phyloP scores from a whole-genome alignment of 2,797 vertebrate genomes.

The Acipenser ruthenus region DNA sequence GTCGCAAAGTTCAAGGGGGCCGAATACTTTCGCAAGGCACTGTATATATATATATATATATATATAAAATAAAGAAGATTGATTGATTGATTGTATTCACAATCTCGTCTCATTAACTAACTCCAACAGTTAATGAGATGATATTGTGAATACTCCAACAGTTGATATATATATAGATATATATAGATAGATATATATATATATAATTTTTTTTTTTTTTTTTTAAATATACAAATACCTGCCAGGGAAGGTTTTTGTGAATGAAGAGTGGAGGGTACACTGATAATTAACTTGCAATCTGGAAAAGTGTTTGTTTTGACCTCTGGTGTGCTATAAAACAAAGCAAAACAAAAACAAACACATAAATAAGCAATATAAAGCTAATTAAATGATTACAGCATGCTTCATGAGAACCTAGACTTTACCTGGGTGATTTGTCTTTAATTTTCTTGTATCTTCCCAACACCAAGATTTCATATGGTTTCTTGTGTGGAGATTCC shows the following conservation, averaged over 20 bases:
- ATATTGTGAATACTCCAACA: too few relatives aligned
- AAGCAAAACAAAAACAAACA: conserved; percentile 20
- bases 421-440: conserved; percentile 30
- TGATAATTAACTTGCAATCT: conserved; percentile 75
- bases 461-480: conserved; percentile 83
- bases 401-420: not conserved
- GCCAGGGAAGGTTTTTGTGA: conserved; percentile 90
- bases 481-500: conserved; percentile 91
- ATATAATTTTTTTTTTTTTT: too few relatives aligned
- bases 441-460: conserved; percentile 53
- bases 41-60: too few relatives aligned
- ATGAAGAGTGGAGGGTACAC: conserved; percentile 81
- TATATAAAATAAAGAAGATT: too few relatives aligned
- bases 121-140: too few relatives aligned
- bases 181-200: too few relatives aligned
- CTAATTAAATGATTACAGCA: not conserved
- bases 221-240: conserved; percentile 48
- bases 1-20: too few relatives aligned
- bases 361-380: conserved; percentile 18
- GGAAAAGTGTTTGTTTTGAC: conserved; percentile 47
- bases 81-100: too few relatives aligned
- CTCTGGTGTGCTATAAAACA: conserved; percentile 46
- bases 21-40: too few relatives aligned
- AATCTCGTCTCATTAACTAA: too few relatives aligned
- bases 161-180: too few relatives aligned